Evolutionary conservation across 2,113 vertebrate genomes (phyloP).

Genomic region (Bufo bufo): DNA sequence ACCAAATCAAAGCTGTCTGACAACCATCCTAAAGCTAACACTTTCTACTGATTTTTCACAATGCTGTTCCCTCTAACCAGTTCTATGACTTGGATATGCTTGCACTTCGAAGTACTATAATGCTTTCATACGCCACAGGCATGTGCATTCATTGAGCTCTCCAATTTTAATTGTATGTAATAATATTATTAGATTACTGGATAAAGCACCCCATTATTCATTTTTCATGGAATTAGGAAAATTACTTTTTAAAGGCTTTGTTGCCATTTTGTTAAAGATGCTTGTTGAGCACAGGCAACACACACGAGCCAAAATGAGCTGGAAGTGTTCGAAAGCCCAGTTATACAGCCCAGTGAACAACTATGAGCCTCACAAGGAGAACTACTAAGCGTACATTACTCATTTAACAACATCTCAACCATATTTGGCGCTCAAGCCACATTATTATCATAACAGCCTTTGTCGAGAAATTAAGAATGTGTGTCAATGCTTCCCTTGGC

Average conservation of each 20-base stretch:
- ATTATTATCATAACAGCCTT: constrained; percentile 51
- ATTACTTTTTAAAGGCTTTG: not conserved
- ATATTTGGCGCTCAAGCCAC: constrained; percentile 23
- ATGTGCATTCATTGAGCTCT: not conserved
- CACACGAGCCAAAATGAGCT: constrained; percentile 40
- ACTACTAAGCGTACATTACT: constrained; percentile 26
- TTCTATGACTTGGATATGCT: not conserved
- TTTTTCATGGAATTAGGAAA: not conserved
- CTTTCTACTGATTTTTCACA: too few relatives aligned
- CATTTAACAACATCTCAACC: constrained; percentile 41
- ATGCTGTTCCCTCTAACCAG: not conserved
- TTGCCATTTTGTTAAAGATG: constrained; percentile 7
- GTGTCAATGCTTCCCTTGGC: constrained; percentile 44
- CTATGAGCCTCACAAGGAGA: constrained; percentile 37
- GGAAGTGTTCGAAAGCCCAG: constrained; percentile 46
- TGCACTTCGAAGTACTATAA: not conserved
- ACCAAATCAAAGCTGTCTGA: too few relatives aligned
- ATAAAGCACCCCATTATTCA: not conserved
- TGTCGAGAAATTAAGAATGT: constrained; percentile 55
- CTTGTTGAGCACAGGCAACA: constrained; percentile 22
- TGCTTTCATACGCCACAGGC: not conserved
- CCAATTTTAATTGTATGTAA: not conserved
- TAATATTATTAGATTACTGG: not conserved
- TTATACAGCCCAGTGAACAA: constrained; percentile 53
- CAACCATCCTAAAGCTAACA: too few relatives aligned